phyloP scores from a whole-genome alignment of 2,888 invertebrate genomes.

The Cosmopolites sordidus region DNA sequence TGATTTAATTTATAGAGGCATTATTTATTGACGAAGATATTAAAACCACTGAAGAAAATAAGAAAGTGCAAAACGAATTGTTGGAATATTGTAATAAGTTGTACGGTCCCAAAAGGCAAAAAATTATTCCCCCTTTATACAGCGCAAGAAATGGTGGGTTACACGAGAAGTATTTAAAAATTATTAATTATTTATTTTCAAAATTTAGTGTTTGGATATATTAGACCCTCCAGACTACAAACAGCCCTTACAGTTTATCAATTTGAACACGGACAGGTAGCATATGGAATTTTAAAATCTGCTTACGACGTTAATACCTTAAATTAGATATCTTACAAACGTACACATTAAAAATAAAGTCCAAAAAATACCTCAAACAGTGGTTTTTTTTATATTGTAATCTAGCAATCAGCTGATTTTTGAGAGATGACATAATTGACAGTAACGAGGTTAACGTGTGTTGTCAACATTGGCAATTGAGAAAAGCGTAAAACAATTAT shows the following conservation, averaged over 20 bases:
- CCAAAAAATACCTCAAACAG: not conserved
- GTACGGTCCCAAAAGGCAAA: conserved; percentile 19
- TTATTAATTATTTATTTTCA: no score
- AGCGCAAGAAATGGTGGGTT: conserved; percentile 26
- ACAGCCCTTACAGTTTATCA: conserved; percentile 23
- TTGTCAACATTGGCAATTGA: no score
- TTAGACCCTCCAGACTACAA: conserved; percentile 19
- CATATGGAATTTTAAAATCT: conserved; percentile 17
- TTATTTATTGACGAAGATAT: no score
- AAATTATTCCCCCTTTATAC: conserved; percentile 28
- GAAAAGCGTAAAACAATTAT: no score
- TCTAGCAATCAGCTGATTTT: no score
- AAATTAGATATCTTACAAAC: no score
- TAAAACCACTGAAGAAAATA: conserved; percentile 5
- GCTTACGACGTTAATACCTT: not conserved
- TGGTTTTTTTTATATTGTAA: no score
- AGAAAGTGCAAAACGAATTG: conserved; percentile 26
- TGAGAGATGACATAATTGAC: no score
- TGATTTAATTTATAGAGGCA: no score
- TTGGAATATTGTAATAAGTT: conserved; percentile 27
- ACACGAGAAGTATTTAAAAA: not conserved
- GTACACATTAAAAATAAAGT: not conserved
- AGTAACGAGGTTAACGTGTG: no score
- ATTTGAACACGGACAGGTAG: conserved; percentile 20
- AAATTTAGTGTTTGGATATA: conserved; percentile 27